Base-by-base conservation (phyloP, 2,888 invertebrate genomes). In the Lysandra coridon region DNA sequence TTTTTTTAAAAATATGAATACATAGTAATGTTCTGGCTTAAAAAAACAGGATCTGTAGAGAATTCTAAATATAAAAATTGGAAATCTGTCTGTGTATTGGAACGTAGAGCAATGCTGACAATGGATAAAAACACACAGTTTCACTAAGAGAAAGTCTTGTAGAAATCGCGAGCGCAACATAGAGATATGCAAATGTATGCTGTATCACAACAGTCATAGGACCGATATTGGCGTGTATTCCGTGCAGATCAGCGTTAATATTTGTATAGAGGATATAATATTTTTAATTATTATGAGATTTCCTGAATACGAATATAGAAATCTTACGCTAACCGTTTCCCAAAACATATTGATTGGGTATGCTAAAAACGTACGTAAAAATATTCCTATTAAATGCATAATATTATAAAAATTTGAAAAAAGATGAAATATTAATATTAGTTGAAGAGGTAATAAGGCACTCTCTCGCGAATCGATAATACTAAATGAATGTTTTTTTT, bases 51-150 rank as follows among this genome's bases (percentile, higher is more conserved):
- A 69, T 69, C 1, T 37, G 1, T 69, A 69, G 14, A 23, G 75
- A 57, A 76, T 57, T 76, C 33, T 53, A 57, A 57, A 76, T 49
- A 75, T 49, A 49, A 75, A 69, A 44, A 80, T 80, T 83, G 80
- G 82, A 82, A 85, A 84, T 83, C 83, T 81, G 78, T 80, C 77
- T 78, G 79, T 75, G 75, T 74, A 74, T 79, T 60, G 79, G 78
- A 79, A 80, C 83, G 83, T 84, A 85, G 81, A 83, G 83, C 85
- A 87, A 87, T 44, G 87, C 87, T 74, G 79, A 90, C 90, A 90
- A 90, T 90, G 90, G 86, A 90, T 90, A 92, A 93, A 92, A 93
- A 92, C 89, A 89, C 89, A 89, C 89, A 88, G 92, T 94, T 94
- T 93, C 94, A 89, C 93, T 88, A 87, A 91, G 94, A 92, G 94